phyloP scores from a whole-genome alignment of 2,888 invertebrate genomes.

The Amphipoea lucens region DNA sequence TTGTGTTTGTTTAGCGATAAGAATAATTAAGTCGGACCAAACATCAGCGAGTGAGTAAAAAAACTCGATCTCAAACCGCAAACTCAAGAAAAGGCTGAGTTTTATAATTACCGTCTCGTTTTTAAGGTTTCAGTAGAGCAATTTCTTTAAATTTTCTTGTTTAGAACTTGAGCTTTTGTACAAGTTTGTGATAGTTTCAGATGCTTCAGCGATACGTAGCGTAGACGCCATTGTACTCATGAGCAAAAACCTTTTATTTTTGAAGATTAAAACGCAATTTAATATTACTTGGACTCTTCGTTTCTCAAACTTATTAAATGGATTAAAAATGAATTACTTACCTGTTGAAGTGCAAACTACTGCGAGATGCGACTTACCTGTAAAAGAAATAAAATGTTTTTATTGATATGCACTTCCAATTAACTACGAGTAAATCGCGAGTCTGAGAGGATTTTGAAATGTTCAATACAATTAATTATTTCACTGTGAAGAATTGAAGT shows the following conservation, averaged over 20 bases:
- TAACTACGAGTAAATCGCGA: background rate
- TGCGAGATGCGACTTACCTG: constrained; percentile 33
- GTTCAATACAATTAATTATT: background rate
- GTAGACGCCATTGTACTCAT: no score
- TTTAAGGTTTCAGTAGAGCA: constrained; percentile 18
- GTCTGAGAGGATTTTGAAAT: background rate
- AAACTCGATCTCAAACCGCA: background rate
- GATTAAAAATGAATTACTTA: constrained; percentile 6
- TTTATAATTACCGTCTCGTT: background rate
- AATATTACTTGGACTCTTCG: background rate
- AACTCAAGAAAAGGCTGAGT: background rate
- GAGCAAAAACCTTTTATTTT: background rate
- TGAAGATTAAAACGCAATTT: background rate
- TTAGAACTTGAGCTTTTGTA: background rate
- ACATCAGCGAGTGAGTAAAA: background rate
- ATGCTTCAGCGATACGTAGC: background rate
- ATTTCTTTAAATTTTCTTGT: background rate
- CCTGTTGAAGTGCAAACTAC: background rate
- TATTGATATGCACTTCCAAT: background rate
- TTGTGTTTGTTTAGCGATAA: background rate
- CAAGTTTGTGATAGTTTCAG: constrained; percentile 6
- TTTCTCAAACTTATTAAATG: background rate
- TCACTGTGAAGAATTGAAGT: background rate
- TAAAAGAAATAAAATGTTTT: constrained; percentile 8
- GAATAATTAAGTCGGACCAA: background rate